Percentiles rank a stretch among this genome's conserved stretches.
phyloP scores from a whole-genome alignment of 2,888 invertebrate genomes.

The Anaspis maculata region DNA sequence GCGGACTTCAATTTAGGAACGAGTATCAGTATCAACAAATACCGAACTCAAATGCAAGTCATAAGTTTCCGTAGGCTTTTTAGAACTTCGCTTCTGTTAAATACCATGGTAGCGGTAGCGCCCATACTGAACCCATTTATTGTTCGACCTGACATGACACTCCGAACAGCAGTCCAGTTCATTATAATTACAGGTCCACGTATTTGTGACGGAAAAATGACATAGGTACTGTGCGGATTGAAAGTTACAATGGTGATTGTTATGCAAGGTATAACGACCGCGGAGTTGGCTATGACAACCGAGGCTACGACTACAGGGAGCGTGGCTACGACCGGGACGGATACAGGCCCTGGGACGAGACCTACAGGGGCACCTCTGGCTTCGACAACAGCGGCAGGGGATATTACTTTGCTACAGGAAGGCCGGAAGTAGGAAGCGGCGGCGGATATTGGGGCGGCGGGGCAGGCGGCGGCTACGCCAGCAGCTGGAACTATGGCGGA shows the following conservation, averaged over 20 bases:
- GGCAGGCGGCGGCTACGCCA: not conserved
- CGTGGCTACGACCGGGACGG: constrained; percentile 12
- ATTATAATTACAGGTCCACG: too few species aligned
- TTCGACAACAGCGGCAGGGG: constrained; percentile 54
- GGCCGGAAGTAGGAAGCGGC: constrained; percentile 40
- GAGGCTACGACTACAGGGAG: constrained; percentile 46
- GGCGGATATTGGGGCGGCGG: not conserved
- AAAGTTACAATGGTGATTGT: constrained; percentile 9
- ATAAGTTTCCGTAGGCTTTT: too few species aligned
- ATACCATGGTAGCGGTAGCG: too few species aligned
- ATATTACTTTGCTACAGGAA: constrained; percentile 51
- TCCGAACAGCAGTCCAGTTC: too few species aligned
- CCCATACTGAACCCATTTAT: too few species aligned
- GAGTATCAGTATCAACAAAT: too few species aligned
- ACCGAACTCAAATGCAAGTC: too few species aligned
- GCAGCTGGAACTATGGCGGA: not conserved
- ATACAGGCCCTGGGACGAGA: constrained; percentile 48
- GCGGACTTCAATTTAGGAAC: too few species aligned
- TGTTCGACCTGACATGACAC: too few species aligned
- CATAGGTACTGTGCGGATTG: constrained; percentile 10
- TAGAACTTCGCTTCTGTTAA: too few species aligned
- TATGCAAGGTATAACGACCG: constrained; percentile 19
- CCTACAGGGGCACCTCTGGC: constrained; percentile 54
- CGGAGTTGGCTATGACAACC: constrained; percentile 29
- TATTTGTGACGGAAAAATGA: too few species aligned